These are phyloP conservation scores for Rhizoglyphus robini DNA, from an alignment of 1,140 invertebrate genomes.

Conservation along the genomic window DNA sequence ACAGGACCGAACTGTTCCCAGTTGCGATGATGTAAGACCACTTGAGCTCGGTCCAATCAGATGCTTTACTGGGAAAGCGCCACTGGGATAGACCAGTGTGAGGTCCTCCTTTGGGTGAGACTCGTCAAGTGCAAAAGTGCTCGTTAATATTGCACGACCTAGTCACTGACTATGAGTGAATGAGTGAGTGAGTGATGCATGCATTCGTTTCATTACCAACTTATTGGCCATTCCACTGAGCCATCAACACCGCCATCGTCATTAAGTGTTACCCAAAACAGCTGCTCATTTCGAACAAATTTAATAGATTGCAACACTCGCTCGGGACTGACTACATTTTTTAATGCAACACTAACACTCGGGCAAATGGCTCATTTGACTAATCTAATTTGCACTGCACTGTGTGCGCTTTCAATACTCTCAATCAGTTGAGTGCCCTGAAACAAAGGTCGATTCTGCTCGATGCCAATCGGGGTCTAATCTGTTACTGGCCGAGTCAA, in stretches of 20 bases:
- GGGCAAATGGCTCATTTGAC: neutral
- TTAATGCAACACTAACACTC: neutral
- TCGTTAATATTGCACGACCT: neutral
- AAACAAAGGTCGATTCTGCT: neutral
- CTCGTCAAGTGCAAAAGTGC: no score
- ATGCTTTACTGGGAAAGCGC: neutral
- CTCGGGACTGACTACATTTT: neutral
- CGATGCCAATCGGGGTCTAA: neutral
- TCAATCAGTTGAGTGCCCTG: neutral
- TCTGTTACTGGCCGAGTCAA: neutral
- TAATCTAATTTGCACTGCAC: slow-evolving; percentile 5
- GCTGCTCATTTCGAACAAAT: neutral
- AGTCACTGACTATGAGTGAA: neutral
- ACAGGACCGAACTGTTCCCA: neutral
- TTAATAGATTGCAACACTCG: neutral
- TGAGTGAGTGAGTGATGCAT: neutral
- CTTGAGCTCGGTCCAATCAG: neutral
- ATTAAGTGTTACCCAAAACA: neutral
- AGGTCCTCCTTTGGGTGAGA: no score
- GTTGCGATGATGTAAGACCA: neutral
- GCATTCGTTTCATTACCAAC: neutral
- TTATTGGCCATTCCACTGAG: neutral
- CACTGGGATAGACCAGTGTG: no score
- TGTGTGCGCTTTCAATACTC: neutral
- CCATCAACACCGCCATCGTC: neutral